Conservation (phyloP, 1,140 invertebrate genomes). For the Psix sp. region DNA sequence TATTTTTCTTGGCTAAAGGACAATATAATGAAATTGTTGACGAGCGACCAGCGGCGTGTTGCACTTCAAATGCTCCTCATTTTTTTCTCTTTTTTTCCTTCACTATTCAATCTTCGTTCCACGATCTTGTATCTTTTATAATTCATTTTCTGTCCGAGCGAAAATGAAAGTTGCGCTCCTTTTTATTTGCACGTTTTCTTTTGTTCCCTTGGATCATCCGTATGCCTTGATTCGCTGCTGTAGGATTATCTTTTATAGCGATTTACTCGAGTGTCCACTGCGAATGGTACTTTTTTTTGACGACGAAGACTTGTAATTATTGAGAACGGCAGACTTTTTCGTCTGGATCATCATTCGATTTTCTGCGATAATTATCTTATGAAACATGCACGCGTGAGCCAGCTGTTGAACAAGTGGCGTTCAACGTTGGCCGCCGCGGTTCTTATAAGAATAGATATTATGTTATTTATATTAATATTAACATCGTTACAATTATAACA, state of each 20-base stretch:
- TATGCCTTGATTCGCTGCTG: no score
- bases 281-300: constrained; percentile 44
- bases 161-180: constrained; percentile 1
- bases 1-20: constrained; percentile 71
- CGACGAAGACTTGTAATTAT: constrained; percentile 46
- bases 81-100: not conserved
- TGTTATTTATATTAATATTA: constrained; percentile 77
- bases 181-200: not conserved
- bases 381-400: constrained; percentile 31
- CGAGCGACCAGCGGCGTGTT: constrained; percentile 20
- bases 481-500: constrained; percentile 73
- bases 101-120: no score
- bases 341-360: constrained; percentile 48
- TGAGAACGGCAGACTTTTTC: constrained; percentile 30
- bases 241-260: constrained; percentile 1
- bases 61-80: constrained; percentile 17
- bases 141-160: constrained; percentile 2
- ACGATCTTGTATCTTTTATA: constrained; percentile 4
- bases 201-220: no score
- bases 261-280: constrained; percentile 35
- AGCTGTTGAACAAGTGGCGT: constrained; percentile 19
- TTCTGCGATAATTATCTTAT: constrained; percentile 40
- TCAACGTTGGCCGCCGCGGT: constrained; percentile 24
- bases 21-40: constrained; percentile 51
- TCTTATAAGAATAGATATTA: constrained; percentile 70